Conservation (phyloP, 2,113 vertebrate genomes). For the Oncorhynchus tshawytscha region DNA sequence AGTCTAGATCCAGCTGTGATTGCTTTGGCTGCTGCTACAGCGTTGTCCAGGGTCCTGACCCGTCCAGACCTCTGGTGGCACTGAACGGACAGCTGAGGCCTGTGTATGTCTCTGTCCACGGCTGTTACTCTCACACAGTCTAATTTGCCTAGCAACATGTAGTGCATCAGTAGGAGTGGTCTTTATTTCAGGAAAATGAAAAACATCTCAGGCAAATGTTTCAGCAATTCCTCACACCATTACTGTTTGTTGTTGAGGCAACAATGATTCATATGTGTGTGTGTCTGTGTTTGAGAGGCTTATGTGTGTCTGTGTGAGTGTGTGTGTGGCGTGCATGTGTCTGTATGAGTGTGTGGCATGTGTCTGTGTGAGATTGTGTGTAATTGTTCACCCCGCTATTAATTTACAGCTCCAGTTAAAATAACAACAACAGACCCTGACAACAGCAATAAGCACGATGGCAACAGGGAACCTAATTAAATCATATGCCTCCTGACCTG, state of each 20-base stretch:
- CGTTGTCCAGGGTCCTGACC: conserved; percentile 17
- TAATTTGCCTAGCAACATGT: neutral
- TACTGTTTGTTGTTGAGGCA: neutral
- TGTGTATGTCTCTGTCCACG: neutral
- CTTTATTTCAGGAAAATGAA: neutral
- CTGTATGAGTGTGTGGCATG: neutral
- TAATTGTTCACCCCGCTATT: conserved; percentile 14
- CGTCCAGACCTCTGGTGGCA: neutral
- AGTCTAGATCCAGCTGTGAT: conserved; percentile 24
- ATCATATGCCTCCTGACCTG: conserved; percentile 29
- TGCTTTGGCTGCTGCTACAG: neutral
- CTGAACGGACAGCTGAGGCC: conserved; percentile 15
- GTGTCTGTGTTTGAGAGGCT: neutral
- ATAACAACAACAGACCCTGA: conserved; percentile 41
- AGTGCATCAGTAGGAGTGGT: neutral
- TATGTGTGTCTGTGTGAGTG: conserved; percentile 9
- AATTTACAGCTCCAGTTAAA: conserved; percentile 42
- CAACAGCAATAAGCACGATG: conserved; percentile 23
- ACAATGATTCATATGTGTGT: neutral
- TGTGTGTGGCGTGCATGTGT: conserved; percentile 10
- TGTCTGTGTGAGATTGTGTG: neutral
- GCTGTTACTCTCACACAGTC: neutral
- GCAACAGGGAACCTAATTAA: conserved; percentile 48
- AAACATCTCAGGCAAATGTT: neutral
- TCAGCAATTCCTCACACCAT: no score